A percentile compares a stretch with the other conserved stretches of the same genome.
Conservation (phyloP, 2,113 vertebrate genomes). For the Corvus cornix region DNA sequence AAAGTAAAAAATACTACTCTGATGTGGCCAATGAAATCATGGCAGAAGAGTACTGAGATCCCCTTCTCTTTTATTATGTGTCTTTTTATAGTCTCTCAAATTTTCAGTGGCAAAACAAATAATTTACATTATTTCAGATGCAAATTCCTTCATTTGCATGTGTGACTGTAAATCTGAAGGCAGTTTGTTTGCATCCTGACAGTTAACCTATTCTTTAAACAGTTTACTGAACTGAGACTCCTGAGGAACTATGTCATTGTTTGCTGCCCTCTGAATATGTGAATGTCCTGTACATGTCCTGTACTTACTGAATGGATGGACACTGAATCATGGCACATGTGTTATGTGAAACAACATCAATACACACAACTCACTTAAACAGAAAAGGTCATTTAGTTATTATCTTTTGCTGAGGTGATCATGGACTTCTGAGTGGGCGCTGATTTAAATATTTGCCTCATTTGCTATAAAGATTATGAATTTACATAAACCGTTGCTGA, state of each 20-base stretch:
- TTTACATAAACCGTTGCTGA: not conserved
- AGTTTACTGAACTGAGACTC: not conserved
- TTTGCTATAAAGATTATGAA: not conserved
- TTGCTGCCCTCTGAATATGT: not conserved
- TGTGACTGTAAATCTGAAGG: not conserved
- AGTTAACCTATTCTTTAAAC: not conserved
- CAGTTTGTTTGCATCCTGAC: not conserved
- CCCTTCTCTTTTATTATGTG: not conserved
- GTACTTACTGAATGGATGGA: not conserved
- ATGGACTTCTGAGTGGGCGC: fast-evolving
- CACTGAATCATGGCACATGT: not conserved
- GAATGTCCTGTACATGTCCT: not conserved
- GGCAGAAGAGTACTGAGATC: not conserved
- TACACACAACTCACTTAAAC: not conserved
- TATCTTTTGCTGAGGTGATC: not conserved
- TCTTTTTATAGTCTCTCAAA: not conserved
- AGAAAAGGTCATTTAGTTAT: not conserved
- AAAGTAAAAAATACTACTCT: not conserved
- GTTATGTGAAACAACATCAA: not conserved
- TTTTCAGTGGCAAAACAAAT: slow-evolving; percentile 4
- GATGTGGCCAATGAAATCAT: not conserved
- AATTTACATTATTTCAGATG: slow-evolving; percentile 26
- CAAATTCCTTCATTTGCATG: not conserved
- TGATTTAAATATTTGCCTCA: not conserved
- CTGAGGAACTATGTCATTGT: not conserved